Evolutionary conservation across 2,888 invertebrate species (phyloP), one percentile per base, ranked within the genome.

Genomic region (Hypena proboscidalis): DNA sequence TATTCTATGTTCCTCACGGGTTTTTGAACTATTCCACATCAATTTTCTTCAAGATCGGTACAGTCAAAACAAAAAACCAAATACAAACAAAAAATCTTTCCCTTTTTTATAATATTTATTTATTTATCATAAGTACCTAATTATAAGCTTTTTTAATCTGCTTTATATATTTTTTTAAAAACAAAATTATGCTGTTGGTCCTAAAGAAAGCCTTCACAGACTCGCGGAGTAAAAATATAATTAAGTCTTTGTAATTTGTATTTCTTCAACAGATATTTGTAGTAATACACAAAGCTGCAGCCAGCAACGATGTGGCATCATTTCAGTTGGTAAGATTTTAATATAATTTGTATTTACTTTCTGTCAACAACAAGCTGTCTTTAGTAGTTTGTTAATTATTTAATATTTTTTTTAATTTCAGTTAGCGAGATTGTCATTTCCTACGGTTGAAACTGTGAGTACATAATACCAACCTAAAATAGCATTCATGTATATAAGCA

Each of bases 361-460:
- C 17, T 8, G 5, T 7, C 9, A 1, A 4, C 4, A 29, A 7
- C 8, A 4, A 4, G 9, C 7, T 2, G n/a, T n/a, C n/a, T n/a
- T n/a, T n/a, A n/a, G n/a, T n/a, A 13, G 6, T 3, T 25, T 22
- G 10, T 29, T 23, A 37, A 17, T 21, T 8, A 21, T 26, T 26
- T 15, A 8, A 10, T 29, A 0, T 23, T 5, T 38, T 19, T 50
- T 33, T 53, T 41, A 2, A 40, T 81, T 80, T 45, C 74, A 88
- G 87, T 82, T 86, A 10, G 87, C 88, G 0, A 71, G 88, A 0
- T 48, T 84, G 4, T 85, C 87, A 0, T 88, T 87, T 42, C 87
- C 87, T 0, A 85, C 85, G 0, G 83, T 87, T 1, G 87, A 88
- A 59, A 80, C 80, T 20, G 86, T 86, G 62, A 82, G 77, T 70